These are phyloP conservation scores for Drosophila algonquin DNA, from an alignment of 2,888 invertebrate genomes.

Conservation along the genomic window DNA sequence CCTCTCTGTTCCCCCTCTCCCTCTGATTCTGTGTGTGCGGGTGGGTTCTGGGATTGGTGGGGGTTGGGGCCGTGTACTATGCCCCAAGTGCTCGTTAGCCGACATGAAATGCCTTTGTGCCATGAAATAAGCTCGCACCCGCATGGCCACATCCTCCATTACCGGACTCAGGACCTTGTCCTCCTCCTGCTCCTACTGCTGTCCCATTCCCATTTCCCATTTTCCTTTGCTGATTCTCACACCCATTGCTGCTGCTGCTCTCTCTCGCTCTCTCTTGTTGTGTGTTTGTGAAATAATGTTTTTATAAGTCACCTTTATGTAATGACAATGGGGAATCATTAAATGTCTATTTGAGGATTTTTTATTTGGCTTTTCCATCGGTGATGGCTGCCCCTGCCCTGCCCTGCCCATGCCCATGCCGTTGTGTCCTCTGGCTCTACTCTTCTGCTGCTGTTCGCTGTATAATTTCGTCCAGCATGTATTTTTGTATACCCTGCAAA, in stretches of 20 bases:
- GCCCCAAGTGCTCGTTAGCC: conserved; percentile 78
- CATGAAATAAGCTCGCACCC: conserved; percentile 67
- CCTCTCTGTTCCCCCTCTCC: conserved; percentile 7
- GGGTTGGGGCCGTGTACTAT: conserved; percentile 37
- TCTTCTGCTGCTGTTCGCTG: conserved; percentile 26
- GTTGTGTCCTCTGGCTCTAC: conserved; percentile 5
- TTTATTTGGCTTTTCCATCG: conserved; percentile 19
- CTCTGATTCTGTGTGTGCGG: background rate
- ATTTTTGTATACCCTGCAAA: background rate
- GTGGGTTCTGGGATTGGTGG: background rate
- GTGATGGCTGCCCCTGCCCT: background rate
- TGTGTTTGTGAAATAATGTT: conserved; percentile 71
- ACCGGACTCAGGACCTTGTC: background rate
- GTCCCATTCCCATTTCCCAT: conserved; percentile 20
- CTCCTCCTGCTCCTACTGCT: conserved; percentile 19
- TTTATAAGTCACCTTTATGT: conserved; percentile 78
- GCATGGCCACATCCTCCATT: conserved; percentile 48
- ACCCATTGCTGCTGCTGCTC: conserved; percentile 6
- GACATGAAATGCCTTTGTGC: conserved; percentile 64
- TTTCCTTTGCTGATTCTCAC: no score
- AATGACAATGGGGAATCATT: conserved; percentile 79
- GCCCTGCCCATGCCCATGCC: no score
- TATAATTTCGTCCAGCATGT: background rate
- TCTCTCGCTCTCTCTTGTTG: conserved; percentile 1
- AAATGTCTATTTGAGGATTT: conserved; percentile 72